Conservation (phyloP, 1,140 invertebrate species). For the Brachystomella parvula region DNA sequence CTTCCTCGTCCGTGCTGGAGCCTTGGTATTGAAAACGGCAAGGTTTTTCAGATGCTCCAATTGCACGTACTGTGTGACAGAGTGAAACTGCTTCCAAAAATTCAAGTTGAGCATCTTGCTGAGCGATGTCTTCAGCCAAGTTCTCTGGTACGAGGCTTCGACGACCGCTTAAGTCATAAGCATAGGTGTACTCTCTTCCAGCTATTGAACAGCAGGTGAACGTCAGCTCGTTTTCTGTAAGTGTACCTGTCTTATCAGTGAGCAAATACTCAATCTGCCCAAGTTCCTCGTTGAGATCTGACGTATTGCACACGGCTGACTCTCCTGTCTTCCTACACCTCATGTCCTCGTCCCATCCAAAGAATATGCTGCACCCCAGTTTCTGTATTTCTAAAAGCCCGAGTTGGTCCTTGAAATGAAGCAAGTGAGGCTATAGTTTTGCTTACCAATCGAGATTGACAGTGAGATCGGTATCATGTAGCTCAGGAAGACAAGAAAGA, state of each 20-base stretch:
- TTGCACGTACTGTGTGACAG: slow-evolving; percentile 64
- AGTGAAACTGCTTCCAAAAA: slow-evolving; percentile 66
- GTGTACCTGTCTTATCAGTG: slow-evolving; percentile 64
- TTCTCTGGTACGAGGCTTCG: neutral
- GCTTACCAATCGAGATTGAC: slow-evolving; percentile 59
- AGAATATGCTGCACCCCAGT: slow-evolving; percentile 56
- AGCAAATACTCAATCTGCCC: slow-evolving; percentile 54
- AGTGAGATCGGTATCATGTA: slow-evolving; percentile 63
- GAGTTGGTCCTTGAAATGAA: neutral
- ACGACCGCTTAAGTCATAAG: neutral
- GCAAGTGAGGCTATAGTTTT: neutral
- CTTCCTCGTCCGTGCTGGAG: slow-evolving; percentile 76
- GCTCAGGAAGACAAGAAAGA: slow-evolving; percentile 55
- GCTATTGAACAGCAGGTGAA: slow-evolving; percentile 55
- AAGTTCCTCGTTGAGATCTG: slow-evolving; percentile 58
- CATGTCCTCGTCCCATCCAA: slow-evolving; percentile 56
- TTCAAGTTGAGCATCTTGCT: slow-evolving; percentile 36
- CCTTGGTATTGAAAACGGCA: too few species aligned
- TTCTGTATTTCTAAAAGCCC: slow-evolving; percentile 55
- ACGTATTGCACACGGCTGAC: slow-evolving; percentile 53
- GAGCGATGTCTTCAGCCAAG: neutral
- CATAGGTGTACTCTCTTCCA: slow-evolving; percentile 48
- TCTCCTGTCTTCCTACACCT: slow-evolving; percentile 46
- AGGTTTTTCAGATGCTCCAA: too few species aligned
- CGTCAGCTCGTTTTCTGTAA: slow-evolving; percentile 63